These are phyloP conservation scores for Rhizoglyphus robini DNA, from an alignment of 1,140 invertebrate genomes.

Conservation along the genomic window DNA sequence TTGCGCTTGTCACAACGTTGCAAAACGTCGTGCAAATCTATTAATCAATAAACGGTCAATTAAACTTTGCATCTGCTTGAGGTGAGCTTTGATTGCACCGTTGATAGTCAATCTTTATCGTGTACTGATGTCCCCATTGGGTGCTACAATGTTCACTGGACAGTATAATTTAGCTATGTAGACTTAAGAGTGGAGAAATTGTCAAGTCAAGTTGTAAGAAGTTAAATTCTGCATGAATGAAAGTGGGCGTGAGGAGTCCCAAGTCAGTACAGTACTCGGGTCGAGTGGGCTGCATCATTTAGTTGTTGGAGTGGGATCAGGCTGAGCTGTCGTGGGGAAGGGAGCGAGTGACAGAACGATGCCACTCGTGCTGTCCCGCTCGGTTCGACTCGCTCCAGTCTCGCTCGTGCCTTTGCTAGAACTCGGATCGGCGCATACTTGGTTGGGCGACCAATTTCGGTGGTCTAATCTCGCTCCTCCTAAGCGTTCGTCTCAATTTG, in stretches of 20 bases:
- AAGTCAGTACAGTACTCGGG: no score
- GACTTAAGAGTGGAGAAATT: no score
- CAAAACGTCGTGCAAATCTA: no score
- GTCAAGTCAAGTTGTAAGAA: no score
- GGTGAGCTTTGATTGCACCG: neutral
- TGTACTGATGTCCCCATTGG: no score
- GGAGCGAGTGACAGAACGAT: no score
- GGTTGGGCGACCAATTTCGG: neutral
- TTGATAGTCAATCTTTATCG: no score
- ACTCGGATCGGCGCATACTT: conserved; percentile 8
- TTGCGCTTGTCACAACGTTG: no score
- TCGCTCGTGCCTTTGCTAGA: conserved; percentile 4
- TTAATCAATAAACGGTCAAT: conserved; percentile 4
- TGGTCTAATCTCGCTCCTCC: neutral
- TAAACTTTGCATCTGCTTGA: neutral
- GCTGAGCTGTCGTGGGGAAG: neutral
- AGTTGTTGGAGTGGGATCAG: neutral
- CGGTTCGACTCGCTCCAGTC: neutral
- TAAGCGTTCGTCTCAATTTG: conserved; percentile 12
- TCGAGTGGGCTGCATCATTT: no score
- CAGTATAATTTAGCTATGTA: neutral
- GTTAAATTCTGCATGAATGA: no score
- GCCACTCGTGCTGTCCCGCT: neutral
- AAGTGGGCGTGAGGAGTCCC: no score
- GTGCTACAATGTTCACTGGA: no score